These are phyloP conservation scores for Hirtodrosophila cameraria DNA, from an alignment of 2,888 invertebrate genomes.

Conservation along the genomic window DNA sequence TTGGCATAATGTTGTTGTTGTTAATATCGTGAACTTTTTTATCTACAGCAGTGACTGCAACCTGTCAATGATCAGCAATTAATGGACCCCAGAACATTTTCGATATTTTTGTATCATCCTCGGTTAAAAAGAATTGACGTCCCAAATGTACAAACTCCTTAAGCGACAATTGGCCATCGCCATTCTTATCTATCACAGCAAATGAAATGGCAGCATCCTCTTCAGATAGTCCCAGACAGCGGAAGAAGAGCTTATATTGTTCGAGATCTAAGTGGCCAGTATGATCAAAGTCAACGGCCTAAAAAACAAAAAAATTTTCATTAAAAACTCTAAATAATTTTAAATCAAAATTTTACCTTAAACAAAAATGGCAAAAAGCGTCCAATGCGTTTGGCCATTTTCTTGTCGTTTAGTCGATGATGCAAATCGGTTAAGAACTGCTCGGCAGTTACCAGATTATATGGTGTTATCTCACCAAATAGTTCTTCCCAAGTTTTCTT, in stretches of 20 bases:
- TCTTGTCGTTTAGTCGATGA: constrained; percentile 91
- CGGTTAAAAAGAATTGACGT: constrained; percentile 91
- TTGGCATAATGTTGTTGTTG: constrained; percentile 29
- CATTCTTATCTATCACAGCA: constrained; percentile 91
- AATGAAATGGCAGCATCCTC: constrained; percentile 92
- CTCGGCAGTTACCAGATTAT: constrained; percentile 92
- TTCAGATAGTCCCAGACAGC: constrained; percentile 90
- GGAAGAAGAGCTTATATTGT: constrained; percentile 93
- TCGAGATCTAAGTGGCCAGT: constrained; percentile 91
- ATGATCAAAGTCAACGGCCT: constrained; percentile 93
- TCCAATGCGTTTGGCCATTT: constrained; percentile 90
- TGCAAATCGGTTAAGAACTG: constrained; percentile 93
- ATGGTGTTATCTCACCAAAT: constrained; percentile 92
- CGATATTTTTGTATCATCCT: constrained; percentile 90
- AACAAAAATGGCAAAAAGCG: constrained; percentile 92
- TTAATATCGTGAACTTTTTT: constrained; percentile 44
- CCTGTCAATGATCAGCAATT: constrained; percentile 85
- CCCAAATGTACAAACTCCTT: constrained; percentile 93
- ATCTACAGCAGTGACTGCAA: constrained; percentile 73
- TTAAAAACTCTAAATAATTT: background rate
- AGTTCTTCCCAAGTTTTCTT: constrained; percentile 93
- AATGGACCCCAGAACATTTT: constrained; percentile 95
- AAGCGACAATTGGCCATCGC: constrained; percentile 90
- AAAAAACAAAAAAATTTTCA: background rate
- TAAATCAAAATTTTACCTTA: constrained; percentile 85